Evolutionary conservation across 2,797 vertebrate species (phyloP), one percentile per base, ranked within the genome.

Genomic region (Oryzias sinensis): DNA sequence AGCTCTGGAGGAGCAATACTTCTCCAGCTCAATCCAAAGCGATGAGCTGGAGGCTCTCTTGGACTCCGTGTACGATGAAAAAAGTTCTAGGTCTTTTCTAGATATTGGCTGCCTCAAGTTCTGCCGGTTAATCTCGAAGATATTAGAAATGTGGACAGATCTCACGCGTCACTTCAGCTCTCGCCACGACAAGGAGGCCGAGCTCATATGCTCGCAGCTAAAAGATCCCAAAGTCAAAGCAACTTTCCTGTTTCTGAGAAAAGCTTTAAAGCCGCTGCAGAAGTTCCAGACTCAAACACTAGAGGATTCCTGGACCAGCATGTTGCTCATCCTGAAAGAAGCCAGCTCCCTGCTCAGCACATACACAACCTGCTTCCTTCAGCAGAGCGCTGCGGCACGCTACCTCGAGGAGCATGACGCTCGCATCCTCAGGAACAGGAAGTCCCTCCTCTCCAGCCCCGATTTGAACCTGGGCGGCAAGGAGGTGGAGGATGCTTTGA

Each of bases 351-450:
- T 93, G 18, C 65, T 92, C 8, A 48, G 60, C 27, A 86, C 78
- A 14, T 93, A 90, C 62, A 74, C 88, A 8, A 81, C 85, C 46
- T 68, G 76, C 57, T 91, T 92, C 63, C 89, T 93, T 13, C 62
- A 63, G 16, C 82, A 87, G 18, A 52, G 89, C 43, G 90, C 84
- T 22, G 79, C 81, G 1, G 57, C 37, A 29, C 58, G 66, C 44
- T 90, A 89, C 71, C 74, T 91, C 37, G 81, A 84, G 47, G 84
- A 90, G 43, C 64, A 9, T 0, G 68, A 91, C 25, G 8, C 63
- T 46, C 27, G 74, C 47, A 70, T 90, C 47, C 83, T 93, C 0
- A 79, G 80, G 5, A 66, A 84, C 50, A 49, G 77, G 15, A 80
- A 77, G 4, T 83, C 62, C 44, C 76, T 84, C 46, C 81, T 91